These are phyloP conservation scores for Ryuthela nishihirai DNA, from an alignment of 2,888 invertebrate species.

Conservation along the genomic window DNA sequence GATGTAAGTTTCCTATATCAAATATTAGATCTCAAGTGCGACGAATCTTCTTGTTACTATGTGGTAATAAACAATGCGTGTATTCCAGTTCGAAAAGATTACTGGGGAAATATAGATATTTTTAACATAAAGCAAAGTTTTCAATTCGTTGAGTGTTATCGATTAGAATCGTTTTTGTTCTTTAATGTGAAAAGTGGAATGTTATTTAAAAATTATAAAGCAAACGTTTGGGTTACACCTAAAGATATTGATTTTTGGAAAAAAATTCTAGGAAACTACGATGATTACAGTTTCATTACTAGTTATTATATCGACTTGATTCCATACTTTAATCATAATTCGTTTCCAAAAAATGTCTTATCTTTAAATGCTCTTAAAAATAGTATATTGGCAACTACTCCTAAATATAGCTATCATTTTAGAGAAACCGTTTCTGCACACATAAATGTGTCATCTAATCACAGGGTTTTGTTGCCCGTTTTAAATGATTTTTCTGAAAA, in stretches of 20 bases:
- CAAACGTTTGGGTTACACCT: conserved; percentile 10
- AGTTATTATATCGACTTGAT: conserved; percentile 15
- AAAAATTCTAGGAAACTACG: background rate
- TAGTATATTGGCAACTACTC: conserved; percentile 3
- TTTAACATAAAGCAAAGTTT: conserved; percentile 2
- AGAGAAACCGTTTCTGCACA: conserved; percentile 11
- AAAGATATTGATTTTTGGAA: conserved; percentile 13
- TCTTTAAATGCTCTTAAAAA: conserved; percentile 15
- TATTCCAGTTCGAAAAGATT: background rate
- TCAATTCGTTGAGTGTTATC: conserved; percentile 8
- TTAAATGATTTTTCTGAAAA: conserved; percentile 3
- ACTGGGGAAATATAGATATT: background rate
- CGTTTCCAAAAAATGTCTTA: conserved; percentile 17
- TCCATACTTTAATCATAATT: conserved; percentile 12
- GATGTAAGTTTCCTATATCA: background rate
- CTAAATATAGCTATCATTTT: conserved; percentile 10
- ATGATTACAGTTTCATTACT: conserved; percentile 5
- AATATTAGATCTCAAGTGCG: background rate
- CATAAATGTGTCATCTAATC: background rate
- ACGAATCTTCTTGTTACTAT: background rate
- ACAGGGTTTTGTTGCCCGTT: background rate
- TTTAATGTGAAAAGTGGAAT: conserved; percentile 11
- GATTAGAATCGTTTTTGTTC: background rate
- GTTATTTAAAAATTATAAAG: conserved; percentile 7
- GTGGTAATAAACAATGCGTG: conserved; percentile 13